phyloP scores from a whole-genome alignment of 2,113 vertebrate species.

The Ceyx cyanopectus region DNA sequence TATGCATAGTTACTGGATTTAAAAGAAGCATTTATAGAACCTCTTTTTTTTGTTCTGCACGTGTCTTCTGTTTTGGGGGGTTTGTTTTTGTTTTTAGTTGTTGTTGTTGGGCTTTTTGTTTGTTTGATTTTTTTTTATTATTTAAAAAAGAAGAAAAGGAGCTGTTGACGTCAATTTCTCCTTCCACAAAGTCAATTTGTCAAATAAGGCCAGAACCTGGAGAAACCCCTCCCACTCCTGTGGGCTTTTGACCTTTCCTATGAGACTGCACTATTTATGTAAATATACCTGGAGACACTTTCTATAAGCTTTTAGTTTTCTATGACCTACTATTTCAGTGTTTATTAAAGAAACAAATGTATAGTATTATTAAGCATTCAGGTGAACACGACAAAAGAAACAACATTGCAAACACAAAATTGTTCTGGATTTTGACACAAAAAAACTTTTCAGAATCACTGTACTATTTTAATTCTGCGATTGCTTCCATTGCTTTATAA shows the following conservation, averaged over 20 bases:
- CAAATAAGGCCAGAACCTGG: constrained; percentile 46
- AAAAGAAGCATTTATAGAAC: constrained; percentile 61
- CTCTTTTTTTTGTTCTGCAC: background rate
- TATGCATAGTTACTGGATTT: constrained; percentile 61
- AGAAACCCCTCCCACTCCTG: constrained; percentile 56
- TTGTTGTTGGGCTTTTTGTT: too few species aligned
- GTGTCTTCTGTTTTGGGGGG: background rate
- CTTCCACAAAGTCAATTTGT: constrained; percentile 55
- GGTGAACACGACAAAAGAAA: constrained; percentile 42
- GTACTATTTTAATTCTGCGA: constrained; percentile 64
- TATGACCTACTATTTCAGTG: constrained; percentile 77
- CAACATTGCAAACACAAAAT: constrained; percentile 32
- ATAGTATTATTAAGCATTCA: constrained; percentile 71
- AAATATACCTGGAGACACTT: constrained; percentile 80
- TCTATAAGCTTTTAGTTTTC: constrained; percentile 83
- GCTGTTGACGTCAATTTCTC: constrained; percentile 66
- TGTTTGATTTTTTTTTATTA: background rate
- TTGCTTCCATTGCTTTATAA: constrained; percentile 68
- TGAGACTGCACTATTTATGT: constrained; percentile 77
- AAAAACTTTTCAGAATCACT: constrained; percentile 39
- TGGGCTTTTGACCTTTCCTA: constrained; percentile 73
- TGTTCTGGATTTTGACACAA: constrained; percentile 43
- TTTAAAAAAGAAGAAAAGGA: background rate
- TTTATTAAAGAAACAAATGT: constrained; percentile 78
- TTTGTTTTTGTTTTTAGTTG: too few species aligned